phyloP scores from a whole-genome alignment of 2,888 invertebrate genomes.

The Drosophila paranaensis region DNA sequence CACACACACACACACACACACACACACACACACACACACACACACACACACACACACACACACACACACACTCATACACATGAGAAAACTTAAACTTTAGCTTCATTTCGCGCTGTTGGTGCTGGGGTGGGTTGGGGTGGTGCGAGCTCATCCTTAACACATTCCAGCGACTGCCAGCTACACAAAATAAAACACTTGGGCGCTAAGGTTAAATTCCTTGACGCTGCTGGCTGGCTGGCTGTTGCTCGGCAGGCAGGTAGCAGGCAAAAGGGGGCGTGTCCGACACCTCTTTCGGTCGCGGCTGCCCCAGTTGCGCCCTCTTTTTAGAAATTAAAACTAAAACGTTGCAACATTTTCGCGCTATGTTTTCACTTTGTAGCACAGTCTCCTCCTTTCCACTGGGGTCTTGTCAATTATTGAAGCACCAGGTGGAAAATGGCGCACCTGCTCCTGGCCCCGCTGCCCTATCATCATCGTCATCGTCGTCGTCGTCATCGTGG shows the following conservation, averaged over 20 bases:
- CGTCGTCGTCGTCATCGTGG: conserved; percentile 34
- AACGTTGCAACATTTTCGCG: conserved; percentile 75
- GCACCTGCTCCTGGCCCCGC: not conserved
- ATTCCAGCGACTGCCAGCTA: conserved; percentile 67
- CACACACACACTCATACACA: conserved; percentile 4
- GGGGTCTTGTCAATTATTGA: conserved; percentile 75
- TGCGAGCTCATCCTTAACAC: conserved; percentile 49
- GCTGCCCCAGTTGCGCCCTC: not conserved
- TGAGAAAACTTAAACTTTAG: conserved; percentile 67
- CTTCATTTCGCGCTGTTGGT: conserved; percentile 73
- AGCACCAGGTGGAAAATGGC: conserved; percentile 47
- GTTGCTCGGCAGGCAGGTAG: not conserved
- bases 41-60: not conserved
- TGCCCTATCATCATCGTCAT: conserved; percentile 24
- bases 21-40: not conserved
- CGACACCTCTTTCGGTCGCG: conserved; percentile 13
- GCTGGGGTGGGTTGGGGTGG: not conserved
- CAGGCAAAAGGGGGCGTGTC: conserved; percentile 28
- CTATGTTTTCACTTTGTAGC: conserved; percentile 70
- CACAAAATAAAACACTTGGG: conserved; percentile 78
- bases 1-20: not conserved
- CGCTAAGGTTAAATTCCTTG: conserved; percentile 76
- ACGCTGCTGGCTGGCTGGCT: conserved; percentile 1
- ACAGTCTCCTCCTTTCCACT: conserved; percentile 21
- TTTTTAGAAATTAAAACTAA: conserved; percentile 68